Percentiles rank a stretch among this genome's conserved stretches.
Evolutionary conservation across 1,140 invertebrate species (phyloP).

Genomic region (Psix sp.): DNA sequence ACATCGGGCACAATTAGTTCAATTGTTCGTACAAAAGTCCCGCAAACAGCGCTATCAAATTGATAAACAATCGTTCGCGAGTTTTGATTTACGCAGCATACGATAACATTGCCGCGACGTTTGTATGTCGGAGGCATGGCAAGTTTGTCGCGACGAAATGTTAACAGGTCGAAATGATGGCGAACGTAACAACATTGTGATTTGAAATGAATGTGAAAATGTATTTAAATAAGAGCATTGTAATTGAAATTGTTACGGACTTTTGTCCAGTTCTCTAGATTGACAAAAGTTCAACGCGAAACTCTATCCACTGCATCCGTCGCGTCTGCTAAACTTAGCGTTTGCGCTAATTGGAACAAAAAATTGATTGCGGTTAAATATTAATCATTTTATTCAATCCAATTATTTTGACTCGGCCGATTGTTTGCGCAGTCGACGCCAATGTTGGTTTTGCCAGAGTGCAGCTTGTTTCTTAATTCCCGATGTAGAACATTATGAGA

Average conservation of each 20-base stretch:
- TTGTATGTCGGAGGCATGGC: background rate
- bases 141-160: conserved; percentile 24
- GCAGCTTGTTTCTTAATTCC: conserved; percentile 55
- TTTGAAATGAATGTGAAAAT: conserved; percentile 29
- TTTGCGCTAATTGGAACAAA: conserved; percentile 43
- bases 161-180: conserved; percentile 13
- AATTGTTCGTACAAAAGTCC: conserved; percentile 49
- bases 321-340: conserved; percentile 28
- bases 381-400: conserved; percentile 38
- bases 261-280: conserved; percentile 45
- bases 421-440: conserved; percentile 27
- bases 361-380: conserved; percentile 45
- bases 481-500: conserved; percentile 23
- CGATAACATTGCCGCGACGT: conserved; percentile 23
- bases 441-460: conserved; percentile 40
- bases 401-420: conserved; percentile 42
- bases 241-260: conserved; percentile 46
- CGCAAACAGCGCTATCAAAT: conserved; percentile 40
- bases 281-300: conserved; percentile 54
- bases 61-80: conserved; percentile 43
- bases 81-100: conserved; percentile 14
- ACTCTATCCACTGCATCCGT: conserved; percentile 24
- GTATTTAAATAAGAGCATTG: conserved; percentile 54
- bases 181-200: conserved; percentile 26
- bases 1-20: conserved; percentile 50